Evolutionary conservation across 2,113 vertebrate species (phyloP), one percentile per base, ranked within the genome.

Genomic region (Proteles cristata): DNA sequence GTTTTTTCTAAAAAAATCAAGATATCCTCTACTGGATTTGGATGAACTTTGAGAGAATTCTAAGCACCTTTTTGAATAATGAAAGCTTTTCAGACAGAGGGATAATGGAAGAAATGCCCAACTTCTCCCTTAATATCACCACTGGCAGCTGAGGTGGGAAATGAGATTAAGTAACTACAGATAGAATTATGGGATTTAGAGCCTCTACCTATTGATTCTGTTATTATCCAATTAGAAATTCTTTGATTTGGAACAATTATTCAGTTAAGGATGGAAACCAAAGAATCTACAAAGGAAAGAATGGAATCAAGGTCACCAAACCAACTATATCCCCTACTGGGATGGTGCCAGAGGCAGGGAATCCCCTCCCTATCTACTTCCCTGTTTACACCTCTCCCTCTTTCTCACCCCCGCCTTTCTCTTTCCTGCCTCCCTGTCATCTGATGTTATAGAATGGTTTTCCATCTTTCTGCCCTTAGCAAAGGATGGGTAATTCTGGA

Each of bases 21-120:
- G 76, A 63, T 94, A 93, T 69, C 71, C 35, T 28, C 26, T n/a
- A 61, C 7, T 88, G 50, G 69, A 73, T 97, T 53, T 95, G 58
- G 50, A 81, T 88, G 45, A 96, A 92, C 71, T 96, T 93, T 35
- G 16, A 90, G 55, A 88, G 55, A 94, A 39, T 93, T 61, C 63
- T 69, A 81, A 66, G 5, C 88, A 68, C 14, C 23, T 65, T 80
- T 79, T 69, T 69, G 66, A 86, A 50, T 80, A 93, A 82, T n/a
- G 66, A 85, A 28, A 53, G 31, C 63, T 88, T 94, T 91, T 91
- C 80, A 87, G n/a, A 66, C 3, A 82, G 69, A 81, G 4, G n/a
- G 0, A 79, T 82, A 28, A 50, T 10, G 39, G 65, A 83, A 79
- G 33, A 71, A 80, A 45, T 63, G 2, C 25, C 33, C 17, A 35